Evolutionary conservation across 2,113 vertebrate species (phyloP), one percentile per base, ranked within the genome.

Genomic region (Oceanodroma tethys): DNA sequence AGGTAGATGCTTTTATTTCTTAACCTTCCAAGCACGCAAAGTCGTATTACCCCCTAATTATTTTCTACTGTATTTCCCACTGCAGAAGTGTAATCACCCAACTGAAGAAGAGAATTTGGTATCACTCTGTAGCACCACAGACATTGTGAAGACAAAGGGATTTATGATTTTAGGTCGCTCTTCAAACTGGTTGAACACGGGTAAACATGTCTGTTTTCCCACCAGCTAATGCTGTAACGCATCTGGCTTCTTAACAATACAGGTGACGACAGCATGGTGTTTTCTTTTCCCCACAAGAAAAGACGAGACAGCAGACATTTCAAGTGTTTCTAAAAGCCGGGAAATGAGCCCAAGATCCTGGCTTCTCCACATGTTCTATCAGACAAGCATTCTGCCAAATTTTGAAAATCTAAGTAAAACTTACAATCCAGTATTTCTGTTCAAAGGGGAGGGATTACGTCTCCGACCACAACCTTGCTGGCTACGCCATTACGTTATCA

Each of bases 241-340:
- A 29, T 15, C 68, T 38, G 36, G 27, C 38, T 56, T 79, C 42
- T n/a, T 58, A 79, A 81, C 18, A 48, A 29, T 6, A 43, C 26
- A 58, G 36, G 23, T 42, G 40, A 86, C 81, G 20, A 43, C 42
- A 92, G 25, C 36, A 63, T 11, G 16, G 5, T 0, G 9, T 50
- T 32, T 13, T 74, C 42, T 13, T 34, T 70, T 17, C 66, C 18
- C 20, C 45, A 34, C 18, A 79, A 56, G 25, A 47, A 58, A 50
- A 72, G 16, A 34, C 0, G 0, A 48, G 19, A 53, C 7, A 66
- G 48, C 11, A 81, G 14, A 53, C 17, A 60, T n/a, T 42, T 29
- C 38, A 55, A 84, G 30, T 25, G 30, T 21, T 73, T 58, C 58
- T 74, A 88, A 48, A 81, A 68, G 56, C 58, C 5, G 4, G 48